Evolutionary conservation across 1,140 invertebrate species (phyloP).

Genomic region (Trachelipus rathkii): DNA sequence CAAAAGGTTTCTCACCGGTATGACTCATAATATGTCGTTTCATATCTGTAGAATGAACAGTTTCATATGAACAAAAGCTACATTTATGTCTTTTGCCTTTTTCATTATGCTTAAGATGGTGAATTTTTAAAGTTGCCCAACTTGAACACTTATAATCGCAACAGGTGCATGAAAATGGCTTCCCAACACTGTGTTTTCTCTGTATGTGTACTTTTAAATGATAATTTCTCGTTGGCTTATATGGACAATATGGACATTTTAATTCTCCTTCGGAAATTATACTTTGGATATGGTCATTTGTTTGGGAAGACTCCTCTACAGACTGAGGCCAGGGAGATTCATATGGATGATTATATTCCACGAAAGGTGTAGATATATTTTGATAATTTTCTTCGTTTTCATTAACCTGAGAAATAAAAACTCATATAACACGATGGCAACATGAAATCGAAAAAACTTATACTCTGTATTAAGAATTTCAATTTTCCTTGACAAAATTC

Average conservation of each 20-base stretch:
- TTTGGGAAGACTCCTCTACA: no score
- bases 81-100: slow-evolving; percentile 26
- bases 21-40: slow-evolving; percentile 34
- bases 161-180: neutral
- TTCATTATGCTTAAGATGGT: neutral
- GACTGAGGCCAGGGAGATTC: no score
- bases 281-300: no score
- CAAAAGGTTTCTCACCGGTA: slow-evolving; percentile 46
- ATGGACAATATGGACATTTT: neutral
- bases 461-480: no score
- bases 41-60: slow-evolving; percentile 24
- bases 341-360: no score
- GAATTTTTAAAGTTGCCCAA: neutral
- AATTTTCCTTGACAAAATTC: no score
- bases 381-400: no score
- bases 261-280: no score
- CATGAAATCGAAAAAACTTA: no score
- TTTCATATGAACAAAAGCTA: slow-evolving; percentile 30
- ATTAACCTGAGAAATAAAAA: no score
- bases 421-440: no score
- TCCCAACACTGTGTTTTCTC: neutral
- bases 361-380: no score
- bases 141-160: slow-evolving; percentile 7
- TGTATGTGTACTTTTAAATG: neutral
- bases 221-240: neutral